Conservation (phyloP, 2,113 vertebrate species). For the Bubo scandiacus region DNA sequence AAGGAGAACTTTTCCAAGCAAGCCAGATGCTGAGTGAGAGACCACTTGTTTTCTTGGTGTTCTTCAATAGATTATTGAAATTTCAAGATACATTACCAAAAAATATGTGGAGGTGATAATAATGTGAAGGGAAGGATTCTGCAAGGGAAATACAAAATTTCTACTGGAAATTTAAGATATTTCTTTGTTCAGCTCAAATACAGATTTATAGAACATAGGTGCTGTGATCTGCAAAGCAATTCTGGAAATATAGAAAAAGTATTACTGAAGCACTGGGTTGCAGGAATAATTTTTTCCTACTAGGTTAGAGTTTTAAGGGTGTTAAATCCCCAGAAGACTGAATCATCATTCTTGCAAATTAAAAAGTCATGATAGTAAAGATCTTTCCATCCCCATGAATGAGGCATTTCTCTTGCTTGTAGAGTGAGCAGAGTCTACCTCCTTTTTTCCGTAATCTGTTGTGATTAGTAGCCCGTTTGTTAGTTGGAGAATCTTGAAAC, state of each 20-base stretch:
- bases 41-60: background rate
- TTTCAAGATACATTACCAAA: background rate
- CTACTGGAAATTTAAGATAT: background rate
- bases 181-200: background rate
- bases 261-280: background rate
- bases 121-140: background rate
- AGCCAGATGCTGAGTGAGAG: background rate
- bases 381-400: background rate
- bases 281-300: background rate
- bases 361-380: background rate
- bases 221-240: background rate
- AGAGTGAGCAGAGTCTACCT: background rate
- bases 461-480: background rate
- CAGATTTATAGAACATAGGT: background rate
- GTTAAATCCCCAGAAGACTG: background rate
- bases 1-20: background rate
- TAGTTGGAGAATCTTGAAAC: background rate
- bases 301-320: background rate
- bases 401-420: background rate
- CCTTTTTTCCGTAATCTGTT: background rate
- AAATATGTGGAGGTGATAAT: background rate
- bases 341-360: background rate
- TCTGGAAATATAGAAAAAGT: background rate
- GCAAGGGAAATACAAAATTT: background rate
- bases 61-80: background rate